Evolutionary conservation across 2,888 invertebrate species (phyloP).

Genomic region (Eutolmus rufibarbis): DNA sequence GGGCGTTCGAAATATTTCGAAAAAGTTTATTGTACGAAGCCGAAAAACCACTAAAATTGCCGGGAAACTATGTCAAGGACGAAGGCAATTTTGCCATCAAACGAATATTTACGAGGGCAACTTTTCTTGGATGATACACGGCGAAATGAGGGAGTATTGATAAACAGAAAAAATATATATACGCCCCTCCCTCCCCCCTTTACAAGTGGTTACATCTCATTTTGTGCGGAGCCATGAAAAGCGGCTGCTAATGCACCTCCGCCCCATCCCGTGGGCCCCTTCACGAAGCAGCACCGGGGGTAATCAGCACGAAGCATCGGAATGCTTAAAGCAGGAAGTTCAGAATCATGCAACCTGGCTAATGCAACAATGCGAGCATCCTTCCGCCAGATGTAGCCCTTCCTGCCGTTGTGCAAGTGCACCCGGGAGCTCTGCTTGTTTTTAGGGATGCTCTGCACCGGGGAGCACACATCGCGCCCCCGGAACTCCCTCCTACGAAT

Average conservation of each 20-base stretch:
- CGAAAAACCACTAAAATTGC: constrained; percentile 11
- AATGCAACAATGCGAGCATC: background rate
- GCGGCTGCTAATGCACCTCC: background rate
- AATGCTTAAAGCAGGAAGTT: background rate
- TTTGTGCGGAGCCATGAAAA: background rate
- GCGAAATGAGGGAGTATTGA: constrained; percentile 1
- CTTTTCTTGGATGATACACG: background rate
- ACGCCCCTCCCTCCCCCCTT: background rate
- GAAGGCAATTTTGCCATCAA: constrained; percentile 16
- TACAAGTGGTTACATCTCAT: constrained; percentile 7
- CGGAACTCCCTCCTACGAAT: background rate
- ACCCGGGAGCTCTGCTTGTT: background rate
- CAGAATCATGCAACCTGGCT: background rate
- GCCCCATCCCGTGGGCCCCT: background rate
- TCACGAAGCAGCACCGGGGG: background rate
- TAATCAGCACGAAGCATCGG: background rate
- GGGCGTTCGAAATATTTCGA: constrained; percentile 3
- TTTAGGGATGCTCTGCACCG: background rate
- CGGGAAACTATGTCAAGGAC: constrained; percentile 10
- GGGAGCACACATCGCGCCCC: background rate
- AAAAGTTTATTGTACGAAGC: constrained; percentile 15
- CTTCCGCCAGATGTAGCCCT: background rate
- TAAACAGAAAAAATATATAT: background rate
- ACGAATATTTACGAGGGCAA: constrained; percentile 15
- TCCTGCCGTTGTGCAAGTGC: background rate